Percentiles rank a stretch among this genome's conserved stretches.
Evolutionary conservation across 1,140 invertebrate genomes (phyloP).

Genomic region (Lepidostoma basale): DNA sequence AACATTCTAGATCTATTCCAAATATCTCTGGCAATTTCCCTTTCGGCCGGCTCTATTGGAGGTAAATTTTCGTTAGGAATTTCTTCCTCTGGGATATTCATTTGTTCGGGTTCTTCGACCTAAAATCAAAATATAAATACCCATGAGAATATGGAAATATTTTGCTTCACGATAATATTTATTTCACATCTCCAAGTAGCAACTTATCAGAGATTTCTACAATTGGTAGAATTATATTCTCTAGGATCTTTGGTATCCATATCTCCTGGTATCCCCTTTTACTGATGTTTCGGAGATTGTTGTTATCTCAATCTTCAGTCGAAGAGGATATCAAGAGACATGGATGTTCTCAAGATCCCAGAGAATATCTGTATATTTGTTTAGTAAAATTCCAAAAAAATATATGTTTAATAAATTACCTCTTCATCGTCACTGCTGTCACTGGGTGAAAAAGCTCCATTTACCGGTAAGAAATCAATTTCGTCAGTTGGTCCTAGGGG

Average conservation of each 20-base stretch:
- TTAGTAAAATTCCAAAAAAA: neutral
- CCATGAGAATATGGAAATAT: too few species aligned
- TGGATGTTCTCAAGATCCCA: too few species aligned
- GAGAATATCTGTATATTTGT: too few species aligned
- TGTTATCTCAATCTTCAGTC: too few species aligned
- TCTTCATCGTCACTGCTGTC: conserved; percentile 38
- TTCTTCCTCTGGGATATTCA: conserved; percentile 6
- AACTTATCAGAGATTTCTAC: too few species aligned
- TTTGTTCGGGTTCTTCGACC: conserved; percentile 25
- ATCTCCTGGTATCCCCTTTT: too few species aligned
- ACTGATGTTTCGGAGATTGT: too few species aligned
- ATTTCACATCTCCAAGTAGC: too few species aligned
- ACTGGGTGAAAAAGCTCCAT: conserved; percentile 18
- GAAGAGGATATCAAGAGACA: too few species aligned
- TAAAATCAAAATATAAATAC: conserved; percentile 16
- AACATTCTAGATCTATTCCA: conserved; percentile 52
- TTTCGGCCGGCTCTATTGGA: conserved; percentile 55
- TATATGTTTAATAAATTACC: conserved; percentile 2
- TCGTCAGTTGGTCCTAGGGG: conserved; percentile 34
- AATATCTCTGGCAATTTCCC: conserved; percentile 51
- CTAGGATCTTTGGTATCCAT: too few species aligned
- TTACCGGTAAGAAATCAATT: conserved; percentile 25
- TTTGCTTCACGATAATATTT: too few species aligned
- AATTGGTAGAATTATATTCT: too few species aligned
- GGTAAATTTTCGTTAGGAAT: conserved; percentile 49